A percentile compares a stretch with the other conserved stretches of the same genome.
Evolutionary conservation across 2,888 invertebrate genomes (phyloP).

Genomic region (Koerneria pararmatus): DNA sequence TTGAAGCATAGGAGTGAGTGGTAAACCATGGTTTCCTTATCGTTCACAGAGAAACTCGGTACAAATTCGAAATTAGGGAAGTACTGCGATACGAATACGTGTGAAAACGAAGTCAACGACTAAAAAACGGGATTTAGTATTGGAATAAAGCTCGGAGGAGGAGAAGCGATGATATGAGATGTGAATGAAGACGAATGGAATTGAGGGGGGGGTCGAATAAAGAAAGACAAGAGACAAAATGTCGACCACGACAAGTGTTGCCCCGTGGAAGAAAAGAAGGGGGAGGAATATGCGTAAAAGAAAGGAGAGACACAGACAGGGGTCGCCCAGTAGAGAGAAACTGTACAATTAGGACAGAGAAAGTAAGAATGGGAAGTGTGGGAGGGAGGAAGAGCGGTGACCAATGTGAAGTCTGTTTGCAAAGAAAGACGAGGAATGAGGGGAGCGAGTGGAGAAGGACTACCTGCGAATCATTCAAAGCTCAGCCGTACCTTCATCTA

Average conservation of each 20-base stretch:
- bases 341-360: constrained; percentile 25
- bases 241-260: too few species aligned
- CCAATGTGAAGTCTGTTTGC: constrained; percentile 20
- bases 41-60: too few species aligned
- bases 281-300: not conserved
- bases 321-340: too few species aligned
- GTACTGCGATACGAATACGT: too few species aligned
- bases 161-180: constrained; percentile 8
- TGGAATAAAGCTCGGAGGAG: not conserved
- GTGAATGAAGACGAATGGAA: constrained; percentile 10
- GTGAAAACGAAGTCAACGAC: too few species aligned
- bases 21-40: too few species aligned
- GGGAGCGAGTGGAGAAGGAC: not conserved
- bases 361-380: constrained; percentile 18
- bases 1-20: too few species aligned
- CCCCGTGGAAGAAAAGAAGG: constrained; percentile 14
- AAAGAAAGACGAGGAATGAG: constrained; percentile 3
- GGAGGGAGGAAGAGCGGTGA: constrained; percentile 6
- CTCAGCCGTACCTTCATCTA: too few species aligned
- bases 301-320: constrained; percentile 18
- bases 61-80: too few species aligned
- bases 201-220: constrained; percentile 4
- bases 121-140: too few species aligned
- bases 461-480: too few species aligned
- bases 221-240: too few species aligned